Evolutionary conservation across 2,113 vertebrate genomes (phyloP).

Genomic region (Tachuris rubrigastra): DNA sequence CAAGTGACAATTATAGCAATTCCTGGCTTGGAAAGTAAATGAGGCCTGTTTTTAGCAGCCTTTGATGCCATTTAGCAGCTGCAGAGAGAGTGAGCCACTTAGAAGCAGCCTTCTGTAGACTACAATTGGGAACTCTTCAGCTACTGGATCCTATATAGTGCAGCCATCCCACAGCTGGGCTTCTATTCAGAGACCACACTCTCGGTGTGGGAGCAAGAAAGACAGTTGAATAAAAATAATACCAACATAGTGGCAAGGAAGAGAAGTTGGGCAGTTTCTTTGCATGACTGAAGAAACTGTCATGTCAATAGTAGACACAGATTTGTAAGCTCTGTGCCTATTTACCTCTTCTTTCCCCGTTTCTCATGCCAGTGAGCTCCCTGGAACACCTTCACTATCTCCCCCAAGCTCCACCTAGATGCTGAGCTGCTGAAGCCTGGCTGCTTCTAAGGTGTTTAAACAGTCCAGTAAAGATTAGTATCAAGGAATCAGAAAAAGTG

Average conservation of each 20-base stretch:
- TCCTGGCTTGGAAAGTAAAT: background rate
- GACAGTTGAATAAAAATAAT: background rate
- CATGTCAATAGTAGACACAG: background rate
- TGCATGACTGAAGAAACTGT: background rate
- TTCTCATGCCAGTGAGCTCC: accelerated
- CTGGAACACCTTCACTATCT: background rate
- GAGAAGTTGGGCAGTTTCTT: background rate
- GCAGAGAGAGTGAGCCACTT: background rate
- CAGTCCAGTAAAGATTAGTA: background rate
- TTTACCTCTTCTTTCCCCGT: background rate
- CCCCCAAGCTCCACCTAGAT: background rate
- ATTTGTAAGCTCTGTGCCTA: background rate
- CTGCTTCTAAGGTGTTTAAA: background rate
- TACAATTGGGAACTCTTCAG: background rate
- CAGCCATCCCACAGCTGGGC: background rate
- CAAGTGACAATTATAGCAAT: background rate
- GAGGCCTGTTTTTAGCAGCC: background rate
- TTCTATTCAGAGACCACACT: background rate
- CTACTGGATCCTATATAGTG: background rate
- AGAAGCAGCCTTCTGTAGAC: background rate
- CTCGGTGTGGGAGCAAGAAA: background rate
- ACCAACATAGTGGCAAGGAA: background rate
- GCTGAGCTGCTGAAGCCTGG: background rate
- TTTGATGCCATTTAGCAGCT: conserved; percentile 28
- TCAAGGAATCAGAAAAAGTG: background rate